Base-by-base conservation (phyloP, 2,797 vertebrate genomes). In the Hypotaenidia philippensis region DNA sequence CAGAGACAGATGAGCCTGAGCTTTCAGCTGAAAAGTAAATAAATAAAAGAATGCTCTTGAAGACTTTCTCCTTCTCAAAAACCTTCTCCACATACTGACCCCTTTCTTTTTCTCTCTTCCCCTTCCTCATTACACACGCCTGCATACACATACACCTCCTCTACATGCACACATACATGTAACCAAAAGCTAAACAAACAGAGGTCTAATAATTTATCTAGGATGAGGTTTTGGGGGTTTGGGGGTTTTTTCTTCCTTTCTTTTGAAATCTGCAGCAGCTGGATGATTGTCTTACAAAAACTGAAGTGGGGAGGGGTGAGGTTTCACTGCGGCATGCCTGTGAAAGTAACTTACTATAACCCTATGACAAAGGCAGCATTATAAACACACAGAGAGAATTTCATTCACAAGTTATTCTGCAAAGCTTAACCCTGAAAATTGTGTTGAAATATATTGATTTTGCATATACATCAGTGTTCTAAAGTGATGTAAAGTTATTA, bases 1-100 rank as follows among this genome's bases (percentile, higher is more conserved):
- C 15, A 6, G 3, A 65, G 53, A 16, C 31, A 34, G 47, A 93
- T 23, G 3, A 86, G 3, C 12, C 44, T 29, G 9, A 56, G 44
- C 27, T 66, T 94, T 88, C 41, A 88, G 16, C 2, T 86, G 56
- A 38, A 63, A 94, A 87, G 65, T 22, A 82, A 84, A 60, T 38
- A 55, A 68, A 44, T 72, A 83, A 57, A 47, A 52, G 5, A 31
- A 36, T 25, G 23, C 12, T 89, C 19, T 25, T 44, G 38, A 81
- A 84, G 49, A 44, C 20, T 40, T 69, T 32, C 19, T 40, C 18
- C 21, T 6, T 84, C 55, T 83, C 53, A 75, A 41, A 90, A 84
- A 11, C 29, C 55, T 87, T 79, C 4, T 13, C 13, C 3, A 9
- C 4, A 78, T 29, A 26, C 15, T 3, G 5, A 25, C 13, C 22